Evolutionary conservation across 2,113 vertebrate species (phyloP), one percentile per base, ranked within the genome.

Genomic region (Corvus cornix): DNA sequence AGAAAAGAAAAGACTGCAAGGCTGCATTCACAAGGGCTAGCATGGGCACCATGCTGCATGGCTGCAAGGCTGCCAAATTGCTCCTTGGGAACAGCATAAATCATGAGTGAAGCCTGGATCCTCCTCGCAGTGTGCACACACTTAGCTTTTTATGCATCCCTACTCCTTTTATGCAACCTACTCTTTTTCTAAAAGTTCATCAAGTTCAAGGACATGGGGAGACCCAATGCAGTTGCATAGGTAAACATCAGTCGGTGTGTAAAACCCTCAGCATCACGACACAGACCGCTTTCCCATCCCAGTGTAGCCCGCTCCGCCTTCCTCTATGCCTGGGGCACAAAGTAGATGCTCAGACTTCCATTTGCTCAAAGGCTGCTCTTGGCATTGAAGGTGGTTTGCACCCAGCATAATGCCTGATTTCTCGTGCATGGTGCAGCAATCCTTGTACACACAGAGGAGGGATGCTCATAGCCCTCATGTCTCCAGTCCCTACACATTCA

Each of bases 191-290:
- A 24, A 21, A 82, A 18, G 49, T 55, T 56, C 43, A 67, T 49
- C 13, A 46, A 64, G n/a, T 52, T 33, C 1, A 5, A 80, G 35
- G 35, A 83, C n/a, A 20, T 70, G 53, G 22, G 35, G 62, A 81
- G 15, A 70, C 43, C 27, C 7, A 3, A 13, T 0, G 0, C 22
- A 39, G 30, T 27, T 43, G 63, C 21, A 6, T 41, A 24, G 67
- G 70, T 70, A 59, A 78, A 78, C 56, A 82, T 49, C 56, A 41
- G 51, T 19, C 3, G 1, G 46, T 59, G 22, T 41, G 31, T 53
- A 56, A 73, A 68, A 33, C 53, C 49, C 0, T 0, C n/a, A 43
- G 53, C 4, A 37, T 69, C 52, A n/a, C 0, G 4, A 39, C 49
- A 76, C 6, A 18, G 70, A 70, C 35, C 0, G 0, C 46, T 11